These are phyloP conservation scores for Lasiurus cinereus DNA, from an alignment of 2,113 vertebrate genomes.

Conservation along the genomic window DNA sequence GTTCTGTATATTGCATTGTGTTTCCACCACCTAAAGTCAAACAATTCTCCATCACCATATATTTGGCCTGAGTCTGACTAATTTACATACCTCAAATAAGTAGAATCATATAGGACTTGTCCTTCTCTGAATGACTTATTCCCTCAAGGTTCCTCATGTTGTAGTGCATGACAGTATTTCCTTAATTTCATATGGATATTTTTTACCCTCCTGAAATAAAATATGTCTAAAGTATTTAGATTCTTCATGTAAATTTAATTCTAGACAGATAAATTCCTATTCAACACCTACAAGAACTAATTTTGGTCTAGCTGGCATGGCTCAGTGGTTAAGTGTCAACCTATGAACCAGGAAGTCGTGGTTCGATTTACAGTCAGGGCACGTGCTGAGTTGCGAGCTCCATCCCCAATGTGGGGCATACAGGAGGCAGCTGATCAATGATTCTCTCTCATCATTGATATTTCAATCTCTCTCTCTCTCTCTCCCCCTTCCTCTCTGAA, in stretches of 20 bases:
- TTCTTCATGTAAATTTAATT: slow-evolving; percentile 48
- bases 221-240: slow-evolving; percentile 29
- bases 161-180: neutral
- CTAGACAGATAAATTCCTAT: neutral
- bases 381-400: too few species aligned
- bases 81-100: neutral
- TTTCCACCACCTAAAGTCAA: neutral
- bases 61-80: neutral
- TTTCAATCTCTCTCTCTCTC: too few species aligned
- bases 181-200: slow-evolving; percentile 7
- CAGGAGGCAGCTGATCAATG: too few species aligned
- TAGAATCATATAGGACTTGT: neutral
- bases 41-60: neutral
- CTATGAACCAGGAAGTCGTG: too few species aligned
- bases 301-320: neutral
- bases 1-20: neutral
- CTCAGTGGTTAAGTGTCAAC: too few species aligned
- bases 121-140: neutral
- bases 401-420: too few species aligned
- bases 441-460: too few species aligned
- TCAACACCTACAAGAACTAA: slow-evolving; percentile 37
- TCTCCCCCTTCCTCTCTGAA: too few species aligned
- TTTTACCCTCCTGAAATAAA: slow-evolving; percentile 7
- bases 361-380: too few species aligned
- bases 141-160: neutral